Evolutionary conservation across 2,113 vertebrate species (phyloP).

Genomic region (Oncorhynchus gorbuscha): DNA sequence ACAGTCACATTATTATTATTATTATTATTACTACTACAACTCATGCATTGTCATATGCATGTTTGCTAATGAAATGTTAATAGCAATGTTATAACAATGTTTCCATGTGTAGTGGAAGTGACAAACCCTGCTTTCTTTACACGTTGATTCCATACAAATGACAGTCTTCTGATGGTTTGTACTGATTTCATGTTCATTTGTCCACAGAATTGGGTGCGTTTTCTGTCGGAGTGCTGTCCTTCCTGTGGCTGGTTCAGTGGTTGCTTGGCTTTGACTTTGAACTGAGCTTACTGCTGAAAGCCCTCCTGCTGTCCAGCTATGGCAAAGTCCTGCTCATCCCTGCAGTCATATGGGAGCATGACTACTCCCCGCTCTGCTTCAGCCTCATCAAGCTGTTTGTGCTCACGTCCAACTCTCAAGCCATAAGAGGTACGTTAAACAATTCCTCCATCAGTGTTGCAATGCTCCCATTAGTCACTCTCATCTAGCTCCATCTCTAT

Average conservation of each 20-base stretch:
- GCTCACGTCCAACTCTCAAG: conserved; percentile 92
- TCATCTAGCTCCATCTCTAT: too few species aligned
- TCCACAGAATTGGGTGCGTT: background rate
- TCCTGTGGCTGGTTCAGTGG: conserved; percentile 71
- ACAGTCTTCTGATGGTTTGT: too few species aligned
- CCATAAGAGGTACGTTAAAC: conserved; percentile 80
- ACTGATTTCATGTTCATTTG: too few species aligned
- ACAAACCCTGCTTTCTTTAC: too few species aligned
- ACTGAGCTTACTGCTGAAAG: conserved; percentile 77
- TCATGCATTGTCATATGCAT: too few species aligned
- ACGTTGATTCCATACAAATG: too few species aligned
- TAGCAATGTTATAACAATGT: too few species aligned
- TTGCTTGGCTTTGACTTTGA: conserved; percentile 74
- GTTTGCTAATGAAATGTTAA: too few species aligned
- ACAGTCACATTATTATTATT: too few species aligned
- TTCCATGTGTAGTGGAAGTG: too few species aligned
- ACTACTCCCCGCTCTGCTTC: conserved; percentile 89
- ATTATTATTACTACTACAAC: too few species aligned
- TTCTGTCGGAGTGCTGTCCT: conserved; percentile 33
- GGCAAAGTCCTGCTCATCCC: conserved; percentile 95
- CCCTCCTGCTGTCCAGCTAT: conserved; percentile 89
- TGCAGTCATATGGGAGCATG: conserved; percentile 96
- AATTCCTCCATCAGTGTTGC: background rate
- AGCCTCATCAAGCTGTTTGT: conserved; percentile 91
- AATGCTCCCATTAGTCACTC: too few species aligned